A percentile compares a stretch with the other conserved stretches of the same genome.
Evolutionary conservation across 2,113 vertebrate genomes (phyloP).

Genomic region (Hylia prasina): DNA sequence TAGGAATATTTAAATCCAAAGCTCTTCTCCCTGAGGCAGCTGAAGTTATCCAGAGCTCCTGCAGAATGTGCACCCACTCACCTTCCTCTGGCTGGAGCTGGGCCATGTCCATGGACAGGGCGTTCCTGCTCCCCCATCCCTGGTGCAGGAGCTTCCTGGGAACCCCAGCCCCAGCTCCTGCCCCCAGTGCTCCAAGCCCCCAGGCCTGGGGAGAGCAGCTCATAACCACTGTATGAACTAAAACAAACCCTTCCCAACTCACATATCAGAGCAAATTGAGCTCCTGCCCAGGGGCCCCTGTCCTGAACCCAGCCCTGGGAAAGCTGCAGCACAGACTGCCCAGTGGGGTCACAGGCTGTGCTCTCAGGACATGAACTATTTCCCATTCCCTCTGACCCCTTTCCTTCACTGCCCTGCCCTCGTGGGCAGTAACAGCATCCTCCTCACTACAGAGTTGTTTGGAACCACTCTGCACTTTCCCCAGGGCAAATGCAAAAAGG

Average conservation of each 20-base stretch:
- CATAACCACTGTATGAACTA: rapidly evolving
- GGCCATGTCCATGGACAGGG: neutral
- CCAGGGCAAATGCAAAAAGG: neutral
- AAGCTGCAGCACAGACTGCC: neutral
- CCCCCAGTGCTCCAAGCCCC: neutral
- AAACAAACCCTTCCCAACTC: neutral
- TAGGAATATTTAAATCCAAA: neutral
- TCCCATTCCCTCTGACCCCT: neutral
- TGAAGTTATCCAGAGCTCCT: neutral
- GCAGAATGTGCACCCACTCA: rapidly evolving
- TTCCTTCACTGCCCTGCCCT: neutral
- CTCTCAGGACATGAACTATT: neutral
- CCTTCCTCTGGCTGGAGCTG: neutral
- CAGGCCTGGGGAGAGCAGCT: neutral
- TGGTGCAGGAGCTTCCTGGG: neutral
- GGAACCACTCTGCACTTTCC: neutral
- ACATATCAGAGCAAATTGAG: rapidly evolving
- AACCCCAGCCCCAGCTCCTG: neutral
- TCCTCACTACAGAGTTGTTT: rapidly evolving
- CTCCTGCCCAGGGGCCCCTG: neutral
- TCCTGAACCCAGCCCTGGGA: neutral
- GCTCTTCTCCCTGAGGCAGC: neutral
- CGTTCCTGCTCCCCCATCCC: neutral
- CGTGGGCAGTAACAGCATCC: rapidly evolving
- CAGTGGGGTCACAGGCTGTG: neutral